A percentile compares a stretch with the other conserved stretches of the same genome.
These are phyloP conservation scores for Listrodromus nycthemerus DNA, from an alignment of 2,888 invertebrate species.

Conservation along the genomic window DNA sequence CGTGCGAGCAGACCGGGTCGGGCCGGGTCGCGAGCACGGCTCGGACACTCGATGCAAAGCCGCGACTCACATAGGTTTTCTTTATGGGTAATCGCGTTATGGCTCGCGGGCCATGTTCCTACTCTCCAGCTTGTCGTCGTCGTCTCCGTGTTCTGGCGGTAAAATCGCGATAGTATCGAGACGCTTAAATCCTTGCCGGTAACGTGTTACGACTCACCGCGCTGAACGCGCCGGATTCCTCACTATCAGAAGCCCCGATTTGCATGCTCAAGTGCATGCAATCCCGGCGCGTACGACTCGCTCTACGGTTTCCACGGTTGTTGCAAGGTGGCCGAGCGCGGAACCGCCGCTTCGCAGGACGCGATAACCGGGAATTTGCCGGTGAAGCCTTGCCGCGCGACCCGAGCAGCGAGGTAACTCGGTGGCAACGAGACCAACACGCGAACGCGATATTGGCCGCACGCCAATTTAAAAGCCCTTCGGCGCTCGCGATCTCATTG, in stretches of 20 bases:
- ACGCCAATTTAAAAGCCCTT: constrained; percentile 45
- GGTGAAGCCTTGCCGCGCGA: neutral
- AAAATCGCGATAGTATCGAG: constrained; percentile 61
- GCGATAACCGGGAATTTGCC: constrained; percentile 37
- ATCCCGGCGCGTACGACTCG: constrained; percentile 20
- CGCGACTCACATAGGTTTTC: neutral
- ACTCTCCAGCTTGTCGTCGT: neutral
- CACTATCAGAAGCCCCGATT: constrained; percentile 52
- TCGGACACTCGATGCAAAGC: constrained; percentile 10
- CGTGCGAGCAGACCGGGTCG: constrained; percentile 49
- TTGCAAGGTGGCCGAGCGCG: constrained; percentile 20
- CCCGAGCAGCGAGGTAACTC: neutral
- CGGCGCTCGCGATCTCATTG: constrained; percentile 27
- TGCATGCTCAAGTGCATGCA: constrained; percentile 65
- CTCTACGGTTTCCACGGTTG: constrained; percentile 51
- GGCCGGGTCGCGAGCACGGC: constrained; percentile 42
- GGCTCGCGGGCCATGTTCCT: neutral
- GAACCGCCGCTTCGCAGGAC: constrained; percentile 13
- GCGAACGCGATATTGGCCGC: constrained; percentile 12
- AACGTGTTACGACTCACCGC: neutral
- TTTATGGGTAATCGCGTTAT: neutral
- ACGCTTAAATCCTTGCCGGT: constrained; percentile 51
- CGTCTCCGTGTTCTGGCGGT: neutral
- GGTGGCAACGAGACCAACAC: constrained; percentile 31
- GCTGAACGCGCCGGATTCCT: constrained; percentile 54